These are phyloP conservation scores for Mormyrops attenuatus DNA, from an alignment of 2,797 vertebrate species.

Conservation along the genomic window DNA sequence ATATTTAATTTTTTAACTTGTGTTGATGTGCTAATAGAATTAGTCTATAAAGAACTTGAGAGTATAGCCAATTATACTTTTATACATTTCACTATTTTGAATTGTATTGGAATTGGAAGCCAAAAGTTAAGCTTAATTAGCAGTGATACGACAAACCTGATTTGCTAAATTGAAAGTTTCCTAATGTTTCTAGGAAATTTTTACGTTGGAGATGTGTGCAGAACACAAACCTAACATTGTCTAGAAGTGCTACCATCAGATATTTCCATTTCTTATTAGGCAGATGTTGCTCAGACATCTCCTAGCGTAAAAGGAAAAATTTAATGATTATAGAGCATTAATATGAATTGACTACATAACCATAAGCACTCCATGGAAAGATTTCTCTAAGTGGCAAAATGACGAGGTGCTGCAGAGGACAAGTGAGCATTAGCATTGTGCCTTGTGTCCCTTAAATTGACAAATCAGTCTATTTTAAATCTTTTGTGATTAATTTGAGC, in stretches of 20 bases:
- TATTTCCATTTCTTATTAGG: not conserved
- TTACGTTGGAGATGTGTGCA: not conserved
- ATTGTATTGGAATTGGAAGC: not conserved
- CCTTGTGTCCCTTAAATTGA: not conserved
- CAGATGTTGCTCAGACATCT: not conserved
- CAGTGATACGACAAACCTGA: not conserved
- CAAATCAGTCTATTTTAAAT: not conserved
- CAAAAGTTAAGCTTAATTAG: not conserved
- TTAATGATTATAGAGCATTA: not conserved
- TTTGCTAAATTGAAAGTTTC: not conserved
- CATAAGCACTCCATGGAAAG: not conserved
- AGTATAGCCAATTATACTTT: not conserved
- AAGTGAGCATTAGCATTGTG: not conserved
- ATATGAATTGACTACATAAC: not conserved
- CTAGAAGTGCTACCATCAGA: not conserved
- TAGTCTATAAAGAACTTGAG: not conserved
- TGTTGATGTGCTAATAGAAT: not conserved
- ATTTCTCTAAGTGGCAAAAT: not conserved
- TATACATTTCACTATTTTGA: not conserved
- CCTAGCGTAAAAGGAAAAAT: not conserved
- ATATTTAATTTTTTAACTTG: not conserved
- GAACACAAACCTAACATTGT: not conserved
- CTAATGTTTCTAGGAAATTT: not conserved
- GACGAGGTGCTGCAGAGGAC: not conserved
- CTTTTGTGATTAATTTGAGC: not conserved